Conservation (phyloP, 2,888 invertebrate species). For the Nomada flava region DNA sequence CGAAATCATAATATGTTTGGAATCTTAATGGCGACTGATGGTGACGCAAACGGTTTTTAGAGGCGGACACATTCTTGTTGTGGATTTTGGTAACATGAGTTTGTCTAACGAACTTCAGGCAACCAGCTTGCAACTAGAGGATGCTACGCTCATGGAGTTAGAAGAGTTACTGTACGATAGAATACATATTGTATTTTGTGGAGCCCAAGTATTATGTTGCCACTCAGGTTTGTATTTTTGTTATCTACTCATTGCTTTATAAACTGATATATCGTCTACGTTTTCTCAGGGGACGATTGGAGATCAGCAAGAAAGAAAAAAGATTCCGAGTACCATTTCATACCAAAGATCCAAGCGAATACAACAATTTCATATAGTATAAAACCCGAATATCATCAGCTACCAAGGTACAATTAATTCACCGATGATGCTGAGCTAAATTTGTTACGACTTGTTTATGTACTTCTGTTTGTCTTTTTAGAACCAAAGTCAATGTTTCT, state of each 20-base stretch:
- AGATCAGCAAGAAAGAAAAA: conserved; percentile 88
- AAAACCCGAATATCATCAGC: conserved; percentile 88
- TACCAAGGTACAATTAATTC: conserved; percentile 86
- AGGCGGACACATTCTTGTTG: conserved; percentile 89
- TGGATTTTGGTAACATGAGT: conserved; percentile 90
- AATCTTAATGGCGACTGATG: background rate
- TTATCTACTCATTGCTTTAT: background rate
- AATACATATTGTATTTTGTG: conserved; percentile 89
- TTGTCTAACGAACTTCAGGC: conserved; percentile 91
- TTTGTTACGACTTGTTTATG: conserved; percentile 50
- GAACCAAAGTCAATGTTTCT: conserved; percentile 91
- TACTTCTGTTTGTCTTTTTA: conserved; percentile 78
- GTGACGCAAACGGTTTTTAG: conserved; percentile 80
- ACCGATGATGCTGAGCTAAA: background rate
- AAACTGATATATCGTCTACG: background rate
- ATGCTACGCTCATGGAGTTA: conserved; percentile 92
- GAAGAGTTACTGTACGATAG: conserved; percentile 93
- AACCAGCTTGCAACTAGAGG: conserved; percentile 88
- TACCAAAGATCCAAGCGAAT: conserved; percentile 89
- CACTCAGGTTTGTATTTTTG: conserved; percentile 84
- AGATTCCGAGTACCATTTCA: conserved; percentile 90
- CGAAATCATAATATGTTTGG: conserved; percentile 10
- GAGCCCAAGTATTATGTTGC: conserved; percentile 88
- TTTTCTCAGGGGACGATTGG: conserved; percentile 88
- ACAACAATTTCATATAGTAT: conserved; percentile 91